A percentile compares a stretch with the other conserved stretches of the same genome.
Conservation (phyloP, 2,888 invertebrate species). For the Neoaliturus tenellus region DNA sequence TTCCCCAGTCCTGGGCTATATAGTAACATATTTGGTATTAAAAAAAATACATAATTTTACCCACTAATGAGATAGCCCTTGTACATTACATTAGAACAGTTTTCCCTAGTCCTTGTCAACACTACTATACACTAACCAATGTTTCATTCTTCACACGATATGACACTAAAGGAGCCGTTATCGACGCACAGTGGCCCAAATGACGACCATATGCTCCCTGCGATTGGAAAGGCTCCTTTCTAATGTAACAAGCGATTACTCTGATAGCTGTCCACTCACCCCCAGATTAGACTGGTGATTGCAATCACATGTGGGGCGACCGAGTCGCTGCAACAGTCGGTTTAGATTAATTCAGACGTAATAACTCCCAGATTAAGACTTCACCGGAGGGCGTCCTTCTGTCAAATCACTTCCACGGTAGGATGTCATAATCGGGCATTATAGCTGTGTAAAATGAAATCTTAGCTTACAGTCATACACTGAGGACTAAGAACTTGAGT, state of each 20-base stretch:
- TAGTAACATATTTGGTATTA: no score
- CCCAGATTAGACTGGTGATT: not conserved
- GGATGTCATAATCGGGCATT: no score
- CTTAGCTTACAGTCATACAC: no score
- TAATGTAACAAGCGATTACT: conserved; percentile 22
- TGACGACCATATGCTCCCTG: conserved; percentile 21
- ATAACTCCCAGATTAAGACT: not conserved
- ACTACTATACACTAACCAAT: no score
- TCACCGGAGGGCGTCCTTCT: not conserved
- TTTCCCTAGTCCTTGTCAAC: no score
- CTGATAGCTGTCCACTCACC: conserved; percentile 15
- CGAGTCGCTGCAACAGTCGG: not conserved
- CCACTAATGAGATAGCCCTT: no score
- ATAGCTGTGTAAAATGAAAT: no score
- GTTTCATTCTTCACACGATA: no score
- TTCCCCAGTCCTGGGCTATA: no score
- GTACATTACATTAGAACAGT: no score
- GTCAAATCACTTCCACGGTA: not conserved
- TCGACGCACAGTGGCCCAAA: not conserved
- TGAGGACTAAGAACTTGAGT: no score
- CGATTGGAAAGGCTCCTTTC: conserved; percentile 36
- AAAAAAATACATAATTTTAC: no score
- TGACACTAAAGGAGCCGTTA: not conserved
- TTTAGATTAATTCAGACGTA: not conserved
- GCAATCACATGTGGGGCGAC: not conserved